Conservation (phyloP, 2,113 vertebrate species). For the Ifrita kowaldi region DNA sequence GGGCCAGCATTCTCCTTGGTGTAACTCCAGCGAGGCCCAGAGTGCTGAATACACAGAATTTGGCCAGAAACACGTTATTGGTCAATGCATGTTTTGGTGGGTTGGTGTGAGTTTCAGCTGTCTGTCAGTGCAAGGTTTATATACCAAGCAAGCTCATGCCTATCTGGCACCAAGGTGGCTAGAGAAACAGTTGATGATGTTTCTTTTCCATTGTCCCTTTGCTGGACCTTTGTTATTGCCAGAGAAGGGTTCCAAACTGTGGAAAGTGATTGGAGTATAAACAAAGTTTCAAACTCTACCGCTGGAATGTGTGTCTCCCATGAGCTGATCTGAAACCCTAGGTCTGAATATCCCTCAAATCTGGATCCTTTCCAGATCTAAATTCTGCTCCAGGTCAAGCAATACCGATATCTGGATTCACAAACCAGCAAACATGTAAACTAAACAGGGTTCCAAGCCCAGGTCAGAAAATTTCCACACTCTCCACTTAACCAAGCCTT, state of each 20-base stretch:
- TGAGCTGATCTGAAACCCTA: background rate
- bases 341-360: background rate
- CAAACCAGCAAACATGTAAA: background rate
- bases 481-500: background rate
- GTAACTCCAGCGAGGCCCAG: background rate
- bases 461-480: background rate
- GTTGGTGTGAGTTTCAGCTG: background rate
- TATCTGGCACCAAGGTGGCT: background rate
- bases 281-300: background rate
- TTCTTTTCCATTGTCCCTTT: background rate
- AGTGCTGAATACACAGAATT: background rate
- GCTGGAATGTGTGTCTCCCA: background rate
- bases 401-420: background rate
- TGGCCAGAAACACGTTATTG: background rate
- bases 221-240: background rate
- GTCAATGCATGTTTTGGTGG: background rate
- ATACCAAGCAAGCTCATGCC: rapidly evolving
- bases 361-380: background rate
- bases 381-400: background rate
- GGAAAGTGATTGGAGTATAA: background rate
- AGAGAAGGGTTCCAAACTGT: background rate
- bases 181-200: background rate
- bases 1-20: background rate
- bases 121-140: background rate
- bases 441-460: background rate